Conservation (phyloP, 2,113 vertebrate species). For the Herpetotheres cachinnans region DNA sequence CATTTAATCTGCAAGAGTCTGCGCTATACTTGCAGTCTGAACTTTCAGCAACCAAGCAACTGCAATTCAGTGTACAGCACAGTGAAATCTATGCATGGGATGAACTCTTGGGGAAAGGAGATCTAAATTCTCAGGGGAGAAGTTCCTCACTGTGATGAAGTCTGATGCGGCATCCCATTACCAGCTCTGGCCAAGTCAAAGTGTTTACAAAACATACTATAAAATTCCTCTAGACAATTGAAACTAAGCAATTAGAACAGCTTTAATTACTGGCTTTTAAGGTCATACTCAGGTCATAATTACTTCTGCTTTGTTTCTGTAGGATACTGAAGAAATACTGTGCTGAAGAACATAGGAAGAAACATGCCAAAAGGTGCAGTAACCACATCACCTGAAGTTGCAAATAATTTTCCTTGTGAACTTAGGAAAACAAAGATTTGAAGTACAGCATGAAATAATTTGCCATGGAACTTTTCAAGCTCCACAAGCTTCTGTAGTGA, state of each 20-base stretch:
- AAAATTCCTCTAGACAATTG: constrained; percentile 6
- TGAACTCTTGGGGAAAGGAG: not conserved
- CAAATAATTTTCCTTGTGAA: not conserved
- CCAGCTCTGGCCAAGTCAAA: not conserved
- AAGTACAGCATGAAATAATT: not conserved
- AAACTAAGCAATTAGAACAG: constrained; percentile 5
- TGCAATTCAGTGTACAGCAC: not conserved
- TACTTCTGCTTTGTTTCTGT: constrained; percentile 3
- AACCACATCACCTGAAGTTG: not conserved
- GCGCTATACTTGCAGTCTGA: not conserved
- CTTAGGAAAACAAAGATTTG: not conserved
- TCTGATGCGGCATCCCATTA: not conserved
- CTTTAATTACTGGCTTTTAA: constrained; percentile 30
- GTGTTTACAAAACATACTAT: constrained; percentile 12
- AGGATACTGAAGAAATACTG: not conserved
- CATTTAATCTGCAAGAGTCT: not conserved
- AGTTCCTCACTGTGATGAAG: not conserved
- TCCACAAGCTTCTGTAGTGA: not conserved
- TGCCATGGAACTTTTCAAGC: not conserved
- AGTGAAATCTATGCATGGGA: not conserved
- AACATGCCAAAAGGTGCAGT: not conserved
- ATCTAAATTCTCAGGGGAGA: not conserved
- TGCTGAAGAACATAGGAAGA: not conserved
- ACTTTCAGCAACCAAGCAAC: not conserved
- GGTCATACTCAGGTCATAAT: not conserved